A percentile compares a stretch with the other conserved stretches of the same genome.
These are phyloP conservation scores for Pomacea maculata DNA, from an alignment of 1,140 invertebrate genomes.

Conservation along the genomic window DNA sequence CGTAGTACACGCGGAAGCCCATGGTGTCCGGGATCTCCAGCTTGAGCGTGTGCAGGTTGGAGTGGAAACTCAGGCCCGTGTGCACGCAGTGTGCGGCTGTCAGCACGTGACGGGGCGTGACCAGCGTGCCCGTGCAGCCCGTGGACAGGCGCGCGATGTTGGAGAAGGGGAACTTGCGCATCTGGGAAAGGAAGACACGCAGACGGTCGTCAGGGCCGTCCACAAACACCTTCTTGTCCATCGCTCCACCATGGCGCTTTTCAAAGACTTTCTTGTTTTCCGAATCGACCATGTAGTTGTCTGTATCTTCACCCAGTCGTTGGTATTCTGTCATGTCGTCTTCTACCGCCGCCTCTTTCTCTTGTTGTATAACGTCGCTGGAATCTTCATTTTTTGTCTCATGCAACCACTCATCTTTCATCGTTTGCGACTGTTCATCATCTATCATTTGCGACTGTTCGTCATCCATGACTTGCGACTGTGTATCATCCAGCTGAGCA, in stretches of 20 bases:
- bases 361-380: neutral
- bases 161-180: slow-evolving; percentile 46
- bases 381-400: neutral
- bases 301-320: neutral
- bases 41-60: slow-evolving; percentile 47
- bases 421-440: neutral
- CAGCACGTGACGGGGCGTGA: slow-evolving; percentile 47
- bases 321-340: neutral
- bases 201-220: slow-evolving; percentile 38
- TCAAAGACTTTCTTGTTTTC: neutral
- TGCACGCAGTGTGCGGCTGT: slow-evolving; percentile 58
- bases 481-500: neutral
- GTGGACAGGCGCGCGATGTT: slow-evolving; percentile 52
- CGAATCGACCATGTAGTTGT: neutral
- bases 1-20: slow-evolving; percentile 44
- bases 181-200: slow-evolving; percentile 25
- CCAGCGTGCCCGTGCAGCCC: slow-evolving; percentile 54
- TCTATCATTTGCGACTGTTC: neutral
- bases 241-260: neutral
- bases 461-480: neutral
- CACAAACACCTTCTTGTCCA: slow-evolving; percentile 27
- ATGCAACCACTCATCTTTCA: neutral
- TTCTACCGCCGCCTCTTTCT: neutral
- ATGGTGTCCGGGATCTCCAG: slow-evolving; percentile 45
- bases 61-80: slow-evolving; percentile 38